phyloP scores from a whole-genome alignment of 2,888 invertebrate species.

The Pollenia amentaria region DNA sequence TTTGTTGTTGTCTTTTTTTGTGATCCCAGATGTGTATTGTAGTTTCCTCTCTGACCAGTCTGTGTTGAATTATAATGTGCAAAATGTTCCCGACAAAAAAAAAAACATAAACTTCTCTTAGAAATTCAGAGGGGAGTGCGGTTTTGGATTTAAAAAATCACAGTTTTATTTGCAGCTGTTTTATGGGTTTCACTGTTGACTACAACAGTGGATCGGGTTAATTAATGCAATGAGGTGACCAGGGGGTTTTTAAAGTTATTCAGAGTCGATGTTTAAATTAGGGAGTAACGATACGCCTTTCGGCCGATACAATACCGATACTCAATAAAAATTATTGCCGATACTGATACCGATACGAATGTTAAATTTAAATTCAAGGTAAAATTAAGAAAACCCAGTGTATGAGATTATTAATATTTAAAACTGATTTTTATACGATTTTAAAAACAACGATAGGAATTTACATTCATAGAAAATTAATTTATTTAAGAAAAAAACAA shows the following conservation, averaged over 20 bases:
- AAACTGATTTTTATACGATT: too few species aligned
- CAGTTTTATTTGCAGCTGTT: slow-evolving; percentile 67
- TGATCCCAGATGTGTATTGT: slow-evolving; percentile 12
- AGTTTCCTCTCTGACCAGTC: slow-evolving; percentile 24
- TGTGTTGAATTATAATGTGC: slow-evolving; percentile 41
- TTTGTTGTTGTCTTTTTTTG: neutral
- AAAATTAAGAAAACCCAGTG: too few species aligned
- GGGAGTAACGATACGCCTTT: too few species aligned
- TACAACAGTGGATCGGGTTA: slow-evolving; percentile 16
- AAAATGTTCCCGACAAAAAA: slow-evolving; percentile 19
- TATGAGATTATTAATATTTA: too few species aligned
- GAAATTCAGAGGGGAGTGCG: slow-evolving; percentile 16
- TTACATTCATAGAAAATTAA: too few species aligned
- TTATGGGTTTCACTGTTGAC: slow-evolving; percentile 9
- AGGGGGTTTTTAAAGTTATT: neutral
- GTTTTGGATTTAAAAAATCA: slow-evolving; percentile 53
- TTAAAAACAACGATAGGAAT: too few species aligned
- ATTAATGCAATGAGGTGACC: slow-evolving; percentile 43
- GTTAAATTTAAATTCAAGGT: too few species aligned
- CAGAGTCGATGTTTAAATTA: too few species aligned
- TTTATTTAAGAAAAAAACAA: too few species aligned
- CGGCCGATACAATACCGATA: too few species aligned
- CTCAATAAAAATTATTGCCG: too few species aligned
- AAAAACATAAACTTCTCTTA: neutral
- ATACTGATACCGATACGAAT: too few species aligned